Conservation (phyloP, 2,113 vertebrate genomes). For the Chiloscyllium plagiosum region DNA sequence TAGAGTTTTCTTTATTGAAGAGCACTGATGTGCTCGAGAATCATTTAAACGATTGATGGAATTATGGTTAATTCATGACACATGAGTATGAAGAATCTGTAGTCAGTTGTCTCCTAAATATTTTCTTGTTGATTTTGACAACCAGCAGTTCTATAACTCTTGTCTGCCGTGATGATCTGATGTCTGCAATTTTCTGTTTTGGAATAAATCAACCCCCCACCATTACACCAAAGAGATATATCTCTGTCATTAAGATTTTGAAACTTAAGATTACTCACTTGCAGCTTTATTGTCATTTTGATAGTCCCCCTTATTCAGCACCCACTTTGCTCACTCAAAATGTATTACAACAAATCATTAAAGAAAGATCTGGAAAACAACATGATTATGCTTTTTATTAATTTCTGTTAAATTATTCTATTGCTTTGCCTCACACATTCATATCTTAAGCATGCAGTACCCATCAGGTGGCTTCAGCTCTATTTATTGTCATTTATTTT, state of each 20-base stretch:
- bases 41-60: conserved; percentile 35
- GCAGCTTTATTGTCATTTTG: neutral
- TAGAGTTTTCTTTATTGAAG: conserved; percentile 1
- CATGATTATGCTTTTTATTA: neutral
- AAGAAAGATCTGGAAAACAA: neutral
- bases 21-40: neutral
- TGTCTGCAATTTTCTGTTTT: conserved; percentile 27
- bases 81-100: conserved; percentile 34
- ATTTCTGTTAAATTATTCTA: neutral
- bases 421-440: neutral
- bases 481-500: neutral
- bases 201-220: conserved; percentile 34
- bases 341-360: neutral
- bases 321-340: neutral
- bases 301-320: neutral
- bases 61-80: conserved; percentile 35
- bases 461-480: neutral
- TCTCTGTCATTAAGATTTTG: neutral
- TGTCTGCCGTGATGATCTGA: conserved; percentile 4
- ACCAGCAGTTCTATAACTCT: conserved; percentile 36
- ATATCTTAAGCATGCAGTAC: neutral
- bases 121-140: conserved; percentile 36
- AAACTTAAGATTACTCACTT: neutral
- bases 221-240: conserved; percentile 23
- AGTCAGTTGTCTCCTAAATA: conserved; percentile 36